Evolutionary conservation across 30 jellyfish, hydroid and myxozoan species (phyloP), one percentile per base, ranked within the genome.

Genomic region (Aurelia sp.): DNA sequence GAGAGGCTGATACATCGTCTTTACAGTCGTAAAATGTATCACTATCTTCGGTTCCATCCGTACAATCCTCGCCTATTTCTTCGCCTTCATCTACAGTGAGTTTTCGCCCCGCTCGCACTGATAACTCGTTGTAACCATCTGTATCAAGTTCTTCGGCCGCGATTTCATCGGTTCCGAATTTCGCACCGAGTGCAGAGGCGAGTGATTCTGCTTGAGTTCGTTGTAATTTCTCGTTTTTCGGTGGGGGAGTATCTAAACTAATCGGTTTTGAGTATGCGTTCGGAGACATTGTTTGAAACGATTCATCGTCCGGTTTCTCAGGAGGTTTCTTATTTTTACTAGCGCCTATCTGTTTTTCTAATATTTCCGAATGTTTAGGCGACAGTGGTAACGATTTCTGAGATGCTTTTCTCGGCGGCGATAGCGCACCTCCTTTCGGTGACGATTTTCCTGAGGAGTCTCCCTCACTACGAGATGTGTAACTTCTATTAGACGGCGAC

Each of bases 401-500:
- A 4, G 90, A 24, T 27, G 79, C 27, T 17, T 41, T 72, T 50
- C 90, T 63, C 38, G 74, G 84, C n/a, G 96, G 80, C 4, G 86
- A 19, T 9, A 17, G 84, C 47, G 74, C 35, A 11, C 58, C 63
- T 1, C 82, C 20, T 63, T 76, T 85, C 51, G 88, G 87, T 5
- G 88, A 66, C 11, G 86, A 58, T 17, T 47, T 71, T 10, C 64
- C 90, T 58, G 87, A 31, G 4, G 74, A 19, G 65, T 64, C 53
- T n/a, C n/a, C 90, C 60, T 63, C 78, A 33, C 79, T 69, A 38
- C 89, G 96, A 40, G 57, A 63, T 3, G 98, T 72, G 76, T 94
- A 94, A 52, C 76, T 58, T 31, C 99, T 81, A 3, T 92, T 57
- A 8, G 99, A 94, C 27, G 99, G 99, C 21, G 97, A 83, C 99